Evolutionary conservation across 1,140 invertebrate species (phyloP).

Genomic region (Globodera ellingtonae): DNA sequence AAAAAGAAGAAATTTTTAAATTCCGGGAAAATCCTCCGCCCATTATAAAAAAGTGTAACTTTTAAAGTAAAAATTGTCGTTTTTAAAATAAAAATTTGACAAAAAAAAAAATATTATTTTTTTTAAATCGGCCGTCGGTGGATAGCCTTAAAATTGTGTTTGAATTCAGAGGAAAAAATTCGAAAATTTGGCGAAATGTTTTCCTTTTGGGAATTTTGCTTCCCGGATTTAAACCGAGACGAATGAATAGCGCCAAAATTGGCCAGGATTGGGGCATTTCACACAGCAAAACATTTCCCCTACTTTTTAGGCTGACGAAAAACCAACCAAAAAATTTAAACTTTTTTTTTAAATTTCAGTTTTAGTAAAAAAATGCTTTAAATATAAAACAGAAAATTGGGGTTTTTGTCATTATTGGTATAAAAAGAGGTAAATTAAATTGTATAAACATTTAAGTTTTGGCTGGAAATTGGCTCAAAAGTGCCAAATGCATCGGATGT

Average conservation of each 20-base stretch:
- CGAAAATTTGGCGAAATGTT: no score
- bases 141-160: no score
- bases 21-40: slow-evolving; percentile 63
- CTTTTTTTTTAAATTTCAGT: no score
- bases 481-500: not conserved
- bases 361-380: no score
- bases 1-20: slow-evolving; percentile 66
- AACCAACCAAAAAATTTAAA: no score
- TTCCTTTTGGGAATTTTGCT: not conserved
- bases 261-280: not conserved
- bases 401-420: no score
- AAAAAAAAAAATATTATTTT: not conserved
- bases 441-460: no score
- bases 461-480: not conserved
- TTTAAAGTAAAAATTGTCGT: no score
- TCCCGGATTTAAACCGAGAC: not conserved
- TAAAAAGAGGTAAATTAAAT: no score
- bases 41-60: not conserved
- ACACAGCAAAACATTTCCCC: not conserved
- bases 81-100: no score
- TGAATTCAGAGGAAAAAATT: no score
- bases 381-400: no score
- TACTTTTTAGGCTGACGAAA: not conserved
- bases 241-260: slow-evolving; percentile 19
- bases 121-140: not conserved